Evolutionary conservation across 2,797 vertebrate genomes (phyloP).

Genomic region (Lacerta agilis): DNA sequence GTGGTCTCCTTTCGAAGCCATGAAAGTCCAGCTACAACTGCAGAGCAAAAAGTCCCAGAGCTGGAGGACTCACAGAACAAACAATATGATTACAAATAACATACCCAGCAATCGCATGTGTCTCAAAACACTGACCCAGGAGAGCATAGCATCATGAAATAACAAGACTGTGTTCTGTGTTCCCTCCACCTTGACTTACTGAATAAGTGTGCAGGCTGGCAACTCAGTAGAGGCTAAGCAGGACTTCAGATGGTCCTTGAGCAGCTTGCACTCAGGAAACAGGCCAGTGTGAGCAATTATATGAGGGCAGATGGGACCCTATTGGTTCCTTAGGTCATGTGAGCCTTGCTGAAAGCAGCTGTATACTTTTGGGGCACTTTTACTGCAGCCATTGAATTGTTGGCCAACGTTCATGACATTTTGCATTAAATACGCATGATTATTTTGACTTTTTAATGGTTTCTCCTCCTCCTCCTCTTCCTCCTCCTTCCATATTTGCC

Average conservation of each 20-base stretch:
- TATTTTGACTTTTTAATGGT: no score
- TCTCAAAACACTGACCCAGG: neutral
- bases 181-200: neutral
- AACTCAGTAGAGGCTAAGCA: neutral
- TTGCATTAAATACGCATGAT: no score
- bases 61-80: neutral
- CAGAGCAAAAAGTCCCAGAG: neutral
- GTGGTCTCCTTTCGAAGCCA: neutral
- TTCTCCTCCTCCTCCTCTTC: fast-evolving
- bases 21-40: neutral
- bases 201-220: neutral
- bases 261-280: neutral
- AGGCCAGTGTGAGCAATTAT: neutral
- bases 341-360: neutral
- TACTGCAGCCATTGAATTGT: no score
- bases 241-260: neutral
- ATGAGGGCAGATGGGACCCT: no score
- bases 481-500: neutral
- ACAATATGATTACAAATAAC: neutral
- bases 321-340: neutral
- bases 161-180: neutral
- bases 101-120: neutral
- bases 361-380: neutral
- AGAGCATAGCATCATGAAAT: neutral
- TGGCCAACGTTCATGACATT: no score